Evolutionary conservation across 2,797 vertebrate species (phyloP).

Genomic region (Zalophus californianus): DNA sequence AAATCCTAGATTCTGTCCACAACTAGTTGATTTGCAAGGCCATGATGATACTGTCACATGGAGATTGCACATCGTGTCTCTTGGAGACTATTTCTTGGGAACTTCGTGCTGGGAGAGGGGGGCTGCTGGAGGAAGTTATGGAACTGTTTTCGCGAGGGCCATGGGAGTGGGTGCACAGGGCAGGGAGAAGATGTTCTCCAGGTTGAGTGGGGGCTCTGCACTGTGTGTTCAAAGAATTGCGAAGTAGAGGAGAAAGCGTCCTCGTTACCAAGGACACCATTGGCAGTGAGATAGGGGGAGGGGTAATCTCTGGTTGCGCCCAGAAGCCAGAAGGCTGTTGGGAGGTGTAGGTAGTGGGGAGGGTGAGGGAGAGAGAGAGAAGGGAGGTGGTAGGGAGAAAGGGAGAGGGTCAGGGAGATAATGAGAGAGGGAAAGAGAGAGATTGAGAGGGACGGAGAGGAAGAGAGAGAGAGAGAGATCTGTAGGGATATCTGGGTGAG

Average conservation of each 20-base stretch:
- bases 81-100: background rate
- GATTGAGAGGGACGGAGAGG: fast-evolving
- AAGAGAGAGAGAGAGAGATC: background rate
- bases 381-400: fast-evolving
- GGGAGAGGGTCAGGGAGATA: background rate
- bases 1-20: background rate
- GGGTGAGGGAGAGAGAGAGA: no score
- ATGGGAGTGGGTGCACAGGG: no score
- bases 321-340: background rate
- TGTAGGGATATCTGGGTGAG: background rate
- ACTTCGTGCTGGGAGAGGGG: background rate
- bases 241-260: background rate
- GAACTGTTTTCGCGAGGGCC: background rate
- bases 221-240: background rate
- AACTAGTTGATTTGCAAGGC: background rate
- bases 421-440: background rate
- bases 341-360: no score
- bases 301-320: background rate
- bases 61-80: background rate
- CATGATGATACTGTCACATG: background rate
- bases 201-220: no score
- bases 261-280: background rate
- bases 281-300: background rate
- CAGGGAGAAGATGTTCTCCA: background rate
- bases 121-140: background rate